Evolutionary conservation across 1,140 invertebrate genomes (phyloP).

Genomic region (Limonius californicus): DNA sequence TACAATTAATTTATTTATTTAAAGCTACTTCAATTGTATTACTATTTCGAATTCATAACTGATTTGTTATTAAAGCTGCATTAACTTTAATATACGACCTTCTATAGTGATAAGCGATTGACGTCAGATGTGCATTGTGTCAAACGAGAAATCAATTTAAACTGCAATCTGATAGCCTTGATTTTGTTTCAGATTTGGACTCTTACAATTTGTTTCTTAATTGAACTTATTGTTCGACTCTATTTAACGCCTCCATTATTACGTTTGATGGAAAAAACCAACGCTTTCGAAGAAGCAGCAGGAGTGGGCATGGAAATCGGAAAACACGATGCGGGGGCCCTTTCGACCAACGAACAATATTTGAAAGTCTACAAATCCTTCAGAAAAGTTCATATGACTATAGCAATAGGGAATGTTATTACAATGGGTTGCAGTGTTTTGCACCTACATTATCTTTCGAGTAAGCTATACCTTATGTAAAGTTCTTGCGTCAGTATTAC

Average conservation of each 20-base stretch:
- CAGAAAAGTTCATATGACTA: constrained; percentile 61
- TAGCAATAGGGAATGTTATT: constrained; percentile 69
- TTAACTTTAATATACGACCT: neutral
- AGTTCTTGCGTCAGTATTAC: too few species aligned
- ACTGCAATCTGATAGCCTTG: too few species aligned
- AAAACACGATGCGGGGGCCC: constrained; percentile 58
- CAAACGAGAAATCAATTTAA: too few species aligned
- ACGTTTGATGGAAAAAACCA: constrained; percentile 63
- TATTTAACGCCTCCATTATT: constrained; percentile 65
- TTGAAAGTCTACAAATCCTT: constrained; percentile 63
- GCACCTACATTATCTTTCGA: constrained; percentile 65
- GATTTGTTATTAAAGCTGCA: neutral
- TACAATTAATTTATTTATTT: neutral
- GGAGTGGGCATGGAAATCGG: constrained; percentile 71
- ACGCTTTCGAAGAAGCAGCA: constrained; percentile 62
- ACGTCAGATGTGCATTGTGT: constrained; percentile 5
- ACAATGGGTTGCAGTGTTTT: constrained; percentile 67
- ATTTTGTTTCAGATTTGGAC: constrained; percentile 56
- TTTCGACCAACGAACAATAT: constrained; percentile 68
- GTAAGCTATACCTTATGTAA: constrained; percentile 43
- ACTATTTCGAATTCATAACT: too few species aligned
- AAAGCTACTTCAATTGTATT: too few species aligned
- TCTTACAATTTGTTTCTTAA: constrained; percentile 64
- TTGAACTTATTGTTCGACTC: constrained; percentile 64
- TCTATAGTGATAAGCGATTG: neutral